Evolutionary conservation across 2,113 vertebrate species (phyloP), one percentile per base, ranked within the genome.

Genomic region (Hemiprocne comata): DNA sequence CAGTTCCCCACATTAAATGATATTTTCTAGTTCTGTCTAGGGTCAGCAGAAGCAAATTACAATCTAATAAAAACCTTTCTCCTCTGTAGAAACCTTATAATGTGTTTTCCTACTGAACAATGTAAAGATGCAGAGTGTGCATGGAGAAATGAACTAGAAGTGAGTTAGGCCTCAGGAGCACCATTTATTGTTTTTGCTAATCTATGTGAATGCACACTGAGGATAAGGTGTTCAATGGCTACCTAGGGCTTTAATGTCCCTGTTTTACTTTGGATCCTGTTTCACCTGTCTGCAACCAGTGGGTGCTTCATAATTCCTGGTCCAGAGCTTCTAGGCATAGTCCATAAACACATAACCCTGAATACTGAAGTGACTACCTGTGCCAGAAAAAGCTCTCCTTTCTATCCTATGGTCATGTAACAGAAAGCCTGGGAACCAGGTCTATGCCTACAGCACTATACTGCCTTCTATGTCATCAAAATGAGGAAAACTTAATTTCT

Each of bases 181-280:
- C 16, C 13, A n/a, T 15, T 51, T 65, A 65, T 13, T 13, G 31
- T 4, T 66, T 95, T 73, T 11, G 25, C 14, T 71, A 10, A 15
- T 85, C n/a, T 69, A 20, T 0, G 4, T 0, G 70, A 42, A 33
- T 9, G 24, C 48, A 36, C 11, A 13, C 11, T 11, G 40, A 77
- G 8, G 19, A 24, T 12, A 44, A 57, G 20, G 53, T 23, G 34
- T 38, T 75, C 48, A 69, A 3, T 36, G 40, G 23, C 20, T 46
- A 18, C 33, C 66, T 9, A 14, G 23, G 17, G 23, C 50, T 83
- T 80, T 51, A 62, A 15, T 1, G 0, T 36, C 33, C 40, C 40
- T 53, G 2, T 46, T 92, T 61, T 54, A 61, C 44, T 65, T 28
- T 28, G 34, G 13, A 61, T 57, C 13, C 29, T 38, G 7, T 82